Base-by-base conservation (phyloP, 2,888 invertebrate species). In the Octonoba sinensis region DNA sequence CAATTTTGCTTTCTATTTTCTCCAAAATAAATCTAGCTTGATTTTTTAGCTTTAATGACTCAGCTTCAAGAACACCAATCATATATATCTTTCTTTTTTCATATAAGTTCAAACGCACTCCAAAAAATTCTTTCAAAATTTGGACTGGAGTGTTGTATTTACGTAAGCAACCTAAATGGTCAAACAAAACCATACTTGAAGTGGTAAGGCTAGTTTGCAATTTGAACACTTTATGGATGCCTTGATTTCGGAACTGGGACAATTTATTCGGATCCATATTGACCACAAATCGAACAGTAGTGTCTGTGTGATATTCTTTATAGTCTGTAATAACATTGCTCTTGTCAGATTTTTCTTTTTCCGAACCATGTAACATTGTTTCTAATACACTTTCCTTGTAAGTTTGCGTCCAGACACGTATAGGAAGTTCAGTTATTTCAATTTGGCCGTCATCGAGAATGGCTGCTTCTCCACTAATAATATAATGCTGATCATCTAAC, bases 311-410 rank as follows among this genome's bases (percentile, higher is more conserved):
- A 89, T 98, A 98, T 88, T 99, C 99, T 89, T 94, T 92, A 88
- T 90, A 93, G 87, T 93, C 92, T 86, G 81, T 90, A 75, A 91
- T 90, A 51, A 88, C 8, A 36, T 11, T 36, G 8, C 36, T 36
- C 13, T 54, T 54, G 18, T 54, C 54, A 54, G 54, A 8, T 16
- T 54, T 54, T 3, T 87, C 86, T 85, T 91, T 96, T 79, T 96
- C 95, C 0, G 91, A 89, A 44, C 96, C 96, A 85, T 92, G 91
- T 16, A 96, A 89, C 91, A 99, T 92, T 0, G 94, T 92, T 87
- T 98, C 98, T 57, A 99, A 89, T 0, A 96, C 94, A 84, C 93
- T 93, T 88, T 99, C 99, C 89, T 99, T 99, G 88, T 99, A 99
- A 59, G 91, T 91, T 89, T 98, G 96, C 0, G 99, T 99, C 99